A percentile compares a stretch with the other conserved stretches of the same genome.
These are phyloP conservation scores for Pseudococcus jackbeardsleyi DNA, from an alignment of 2,888 invertebrate species.

Conservation along the genomic window DNA sequence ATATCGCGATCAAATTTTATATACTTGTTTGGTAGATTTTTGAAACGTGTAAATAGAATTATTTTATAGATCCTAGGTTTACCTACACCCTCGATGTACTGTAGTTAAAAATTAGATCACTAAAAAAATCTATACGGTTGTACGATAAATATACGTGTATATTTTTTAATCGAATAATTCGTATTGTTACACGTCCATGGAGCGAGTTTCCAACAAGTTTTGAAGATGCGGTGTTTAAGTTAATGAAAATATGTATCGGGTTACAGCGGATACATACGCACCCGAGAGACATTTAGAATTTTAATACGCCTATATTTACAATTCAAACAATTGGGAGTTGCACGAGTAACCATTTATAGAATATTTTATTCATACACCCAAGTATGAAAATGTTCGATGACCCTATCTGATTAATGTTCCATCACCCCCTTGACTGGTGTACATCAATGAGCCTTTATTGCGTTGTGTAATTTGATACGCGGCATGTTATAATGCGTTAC, in stretches of 20 bases:
- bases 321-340: neutral
- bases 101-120: neutral
- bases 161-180: conserved; percentile 22
- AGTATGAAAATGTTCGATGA: conserved; percentile 24
- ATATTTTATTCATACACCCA: neutral
- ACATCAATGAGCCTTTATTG: neutral
- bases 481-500: neutral
- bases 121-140: conserved; percentile 29
- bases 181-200: neutral
- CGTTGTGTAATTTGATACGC: neutral
- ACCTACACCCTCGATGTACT: neutral
- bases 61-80: neutral
- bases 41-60: neutral
- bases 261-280: neutral
- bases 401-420: conserved; percentile 6
- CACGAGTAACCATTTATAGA: conserved; percentile 24
- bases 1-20: neutral
- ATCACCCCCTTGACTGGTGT: neutral
- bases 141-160: conserved; percentile 22
- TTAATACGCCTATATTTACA: conserved; percentile 32
- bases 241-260: conserved; percentile 16
- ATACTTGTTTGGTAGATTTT: conserved; percentile 2
- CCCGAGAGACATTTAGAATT: conserved; percentile 30
- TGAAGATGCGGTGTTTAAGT: conserved; percentile 7
- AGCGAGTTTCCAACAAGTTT: neutral